These are phyloP conservation scores for Melikaiella ostensackeni DNA, from an alignment of 2,888 invertebrate species.

Conservation along the genomic window DNA sequence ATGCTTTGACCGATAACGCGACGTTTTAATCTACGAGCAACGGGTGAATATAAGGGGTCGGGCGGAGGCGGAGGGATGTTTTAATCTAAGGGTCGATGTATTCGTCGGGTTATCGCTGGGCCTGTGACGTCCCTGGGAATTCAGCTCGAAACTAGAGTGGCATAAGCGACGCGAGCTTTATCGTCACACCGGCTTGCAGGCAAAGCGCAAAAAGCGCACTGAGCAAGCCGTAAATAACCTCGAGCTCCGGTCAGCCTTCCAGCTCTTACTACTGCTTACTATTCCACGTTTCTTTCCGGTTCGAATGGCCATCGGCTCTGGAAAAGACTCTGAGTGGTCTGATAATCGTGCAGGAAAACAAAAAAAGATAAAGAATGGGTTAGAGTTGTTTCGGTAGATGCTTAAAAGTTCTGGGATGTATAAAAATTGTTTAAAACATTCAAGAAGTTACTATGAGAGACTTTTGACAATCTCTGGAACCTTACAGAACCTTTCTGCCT, in stretches of 20 bases:
- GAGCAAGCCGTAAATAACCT: conserved; percentile 31
- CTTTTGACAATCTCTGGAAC: not conserved
- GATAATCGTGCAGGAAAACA: not conserved
- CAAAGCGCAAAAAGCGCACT: conserved; percentile 29
- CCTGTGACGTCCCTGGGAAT: conserved; percentile 18
- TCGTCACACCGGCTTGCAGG: conserved; percentile 30
- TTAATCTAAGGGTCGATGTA: conserved; percentile 58
- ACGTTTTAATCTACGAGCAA: conserved; percentile 52
- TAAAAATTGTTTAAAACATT: no score
- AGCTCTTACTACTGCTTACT: conserved; percentile 6
- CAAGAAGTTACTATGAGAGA: not conserved
- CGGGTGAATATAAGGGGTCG: conserved; percentile 39
- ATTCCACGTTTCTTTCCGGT: conserved; percentile 15
- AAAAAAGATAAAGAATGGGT: not conserved
- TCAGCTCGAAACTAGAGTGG: conserved; percentile 28
- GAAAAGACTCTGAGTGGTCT: conserved; percentile 8
- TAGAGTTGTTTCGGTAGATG: not conserved
- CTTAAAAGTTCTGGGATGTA: not conserved
- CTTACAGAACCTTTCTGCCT: not conserved
- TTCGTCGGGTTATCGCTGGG: conserved; percentile 43
- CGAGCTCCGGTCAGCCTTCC: conserved; percentile 32
- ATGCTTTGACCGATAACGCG: conserved; percentile 54
- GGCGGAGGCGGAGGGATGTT: conserved; percentile 39
- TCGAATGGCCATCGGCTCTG: not conserved
- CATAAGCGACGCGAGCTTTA: conserved; percentile 36